Conservation (phyloP, 1,140 invertebrate species). For the Luehdorfia chinensis region DNA sequence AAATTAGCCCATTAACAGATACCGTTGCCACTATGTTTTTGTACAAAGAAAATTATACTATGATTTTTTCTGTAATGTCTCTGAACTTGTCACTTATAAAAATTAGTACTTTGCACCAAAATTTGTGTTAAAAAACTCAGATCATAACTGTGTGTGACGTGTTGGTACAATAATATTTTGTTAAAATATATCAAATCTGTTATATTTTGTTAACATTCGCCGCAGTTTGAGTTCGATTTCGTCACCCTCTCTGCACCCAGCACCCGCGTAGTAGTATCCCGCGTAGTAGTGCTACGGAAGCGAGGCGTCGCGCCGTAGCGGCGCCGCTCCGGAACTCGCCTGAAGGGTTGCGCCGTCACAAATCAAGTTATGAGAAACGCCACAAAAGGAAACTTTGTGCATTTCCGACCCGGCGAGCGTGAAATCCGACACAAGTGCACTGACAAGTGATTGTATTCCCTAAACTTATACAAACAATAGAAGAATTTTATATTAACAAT, state of each 20-base stretch:
- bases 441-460: slow-evolving; percentile 37
- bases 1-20: too few relatives aligned
- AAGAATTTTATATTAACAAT: not conserved
- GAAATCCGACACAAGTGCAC: slow-evolving; percentile 47
- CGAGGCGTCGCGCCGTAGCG: slow-evolving; percentile 62
- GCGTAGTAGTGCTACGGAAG: slow-evolving; percentile 38
- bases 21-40: too few relatives aligned
- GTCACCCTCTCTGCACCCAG: not conserved
- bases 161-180: too few relatives aligned
- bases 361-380: slow-evolving; percentile 73
- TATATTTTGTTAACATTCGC: slow-evolving; percentile 1
- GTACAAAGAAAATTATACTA: too few relatives aligned
- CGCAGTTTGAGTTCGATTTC: not conserved
- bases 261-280: slow-evolving; percentile 7
- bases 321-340: slow-evolving; percentile 58
- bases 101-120: too few relatives aligned
- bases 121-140: too few relatives aligned
- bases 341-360: slow-evolving; percentile 73
- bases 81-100: too few relatives aligned
- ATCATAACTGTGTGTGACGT: too few relatives aligned
- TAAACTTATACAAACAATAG: slow-evolving; percentile 40
- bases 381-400: slow-evolving; percentile 76
- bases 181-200: not conserved
- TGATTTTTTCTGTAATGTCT: too few relatives aligned
- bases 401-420: slow-evolving; percentile 67